Conservation (phyloP, 1,140 invertebrate species). For the Lethrus apterus region DNA sequence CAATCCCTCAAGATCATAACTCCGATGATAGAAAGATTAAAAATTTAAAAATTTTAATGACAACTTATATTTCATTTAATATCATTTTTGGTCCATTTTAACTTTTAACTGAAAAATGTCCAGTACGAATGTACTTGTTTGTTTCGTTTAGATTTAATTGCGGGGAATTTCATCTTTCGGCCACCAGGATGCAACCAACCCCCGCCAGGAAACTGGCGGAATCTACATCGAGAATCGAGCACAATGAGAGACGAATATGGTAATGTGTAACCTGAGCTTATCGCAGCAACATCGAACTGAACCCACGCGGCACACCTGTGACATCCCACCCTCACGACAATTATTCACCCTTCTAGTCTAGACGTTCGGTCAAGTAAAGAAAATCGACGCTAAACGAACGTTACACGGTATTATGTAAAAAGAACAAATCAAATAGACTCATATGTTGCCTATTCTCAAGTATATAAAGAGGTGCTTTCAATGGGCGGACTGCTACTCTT, state of each 20-base stretch:
- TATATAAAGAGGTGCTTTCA: no score
- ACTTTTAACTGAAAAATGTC: neutral
- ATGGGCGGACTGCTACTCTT: no score
- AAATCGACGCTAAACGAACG: neutral
- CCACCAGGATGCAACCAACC: constrained; percentile 1
- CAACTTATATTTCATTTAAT: no score
- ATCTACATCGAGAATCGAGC: constrained; percentile 4
- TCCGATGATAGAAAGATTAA: no score
- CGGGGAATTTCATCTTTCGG: neutral
- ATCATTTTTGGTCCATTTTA: no score
- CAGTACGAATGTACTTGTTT: neutral
- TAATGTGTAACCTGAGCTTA: constrained; percentile 12
- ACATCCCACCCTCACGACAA: constrained; percentile 13
- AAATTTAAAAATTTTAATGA: no score
- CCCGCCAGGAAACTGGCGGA: constrained; percentile 7
- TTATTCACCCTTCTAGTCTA: constrained; percentile 12
- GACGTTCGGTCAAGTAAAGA: constrained; percentile 4
- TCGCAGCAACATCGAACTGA: constrained; percentile 5
- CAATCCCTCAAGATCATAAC: no score
- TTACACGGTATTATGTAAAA: neutral
- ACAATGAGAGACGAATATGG: constrained; percentile 11
- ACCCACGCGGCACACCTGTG: constrained; percentile 11
- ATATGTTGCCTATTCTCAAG: no score
- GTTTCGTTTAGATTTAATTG: neutral
- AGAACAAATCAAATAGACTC: no score